Conservation (phyloP, 2,888 invertebrate genomes). For the Eremobia ochroleuca region DNA sequence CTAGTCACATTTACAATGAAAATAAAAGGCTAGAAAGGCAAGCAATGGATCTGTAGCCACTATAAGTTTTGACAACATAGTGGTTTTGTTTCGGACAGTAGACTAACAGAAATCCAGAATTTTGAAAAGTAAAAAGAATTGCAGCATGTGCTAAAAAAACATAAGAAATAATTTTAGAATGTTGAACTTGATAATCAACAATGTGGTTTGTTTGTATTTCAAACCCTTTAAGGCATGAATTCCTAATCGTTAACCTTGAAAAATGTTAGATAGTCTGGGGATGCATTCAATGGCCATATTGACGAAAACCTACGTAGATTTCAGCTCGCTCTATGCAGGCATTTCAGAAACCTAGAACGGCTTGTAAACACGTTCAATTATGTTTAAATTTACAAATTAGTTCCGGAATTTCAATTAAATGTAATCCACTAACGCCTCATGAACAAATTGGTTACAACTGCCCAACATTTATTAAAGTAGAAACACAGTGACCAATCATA, state of each 20-base stretch:
- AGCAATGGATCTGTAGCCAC: no score
- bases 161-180: not conserved
- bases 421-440: slow-evolving; percentile 14
- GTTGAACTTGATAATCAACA: not conserved
- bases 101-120: not conserved
- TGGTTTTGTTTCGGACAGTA: not conserved
- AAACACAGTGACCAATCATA: slow-evolving; percentile 1
- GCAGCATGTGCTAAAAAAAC: no score
- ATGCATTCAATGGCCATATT: not conserved
- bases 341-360: not conserved
- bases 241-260: not conserved
- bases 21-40: not conserved
- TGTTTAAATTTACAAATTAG: not conserved
- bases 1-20: not conserved
- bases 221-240: not conserved
- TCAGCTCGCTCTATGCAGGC: not conserved
- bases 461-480: slow-evolving; percentile 10
- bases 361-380: not conserved
- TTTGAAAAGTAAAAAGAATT: not conserved
- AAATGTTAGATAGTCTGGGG: not conserved
- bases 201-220: not conserved
- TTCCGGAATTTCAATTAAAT: not conserved
- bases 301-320: not conserved
- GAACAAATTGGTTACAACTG: slow-evolving; percentile 2
- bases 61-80: not conserved